Evolutionary conservation across 2,888 invertebrate species (phyloP), one percentile per base, ranked within the genome.

Genomic region (Eristalis arbustorum): DNA sequence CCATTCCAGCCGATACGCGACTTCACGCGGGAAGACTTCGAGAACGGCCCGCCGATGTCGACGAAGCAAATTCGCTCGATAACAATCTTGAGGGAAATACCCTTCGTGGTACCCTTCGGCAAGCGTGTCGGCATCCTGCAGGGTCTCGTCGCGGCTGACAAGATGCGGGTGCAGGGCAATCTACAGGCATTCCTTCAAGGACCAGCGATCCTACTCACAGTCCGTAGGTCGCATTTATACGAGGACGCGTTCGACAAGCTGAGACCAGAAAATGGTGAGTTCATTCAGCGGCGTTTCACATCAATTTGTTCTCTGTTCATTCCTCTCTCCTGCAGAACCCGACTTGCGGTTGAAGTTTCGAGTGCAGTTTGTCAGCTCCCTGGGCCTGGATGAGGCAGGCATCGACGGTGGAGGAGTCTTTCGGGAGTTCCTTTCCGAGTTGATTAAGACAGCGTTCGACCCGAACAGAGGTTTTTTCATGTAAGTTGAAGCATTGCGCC

Each of bases 341-440:
- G 97, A 98, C 91, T 92, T 99, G 90, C 95, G 97, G 88, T 93
- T 96, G 82, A 96, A 96, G 90, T 95, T 99, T 91, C 94, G 98
- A 64, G 97, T 99, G 3, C 98, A 98, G 90, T 94, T 99, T 89
- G 96, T 98, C 62, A 99, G 98, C 90, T 96, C 96, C 78, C 96
- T 97, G 1, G 99, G 99, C 0, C 94, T 98, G 14, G 97, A 98
- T 89, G 99, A 99, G 92, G 98, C 98, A 0, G 99, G 99, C 0
- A 97, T 99, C 2, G 99, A 99, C 92, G 99, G 99, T 2, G 99
- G 99, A 1, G 99, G 99, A 0, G 95, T 99, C 14, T 98, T 98
- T 91, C 94, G 99, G 64, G 99, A 99, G 92, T 99, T 99, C 92
- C 94, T 99, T 3, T 96, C 97, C 1, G 98, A 99, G 92, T 94